These are phyloP conservation scores for Archocentrus centrarchus DNA, from an alignment of 2,113 vertebrate genomes.

Conservation along the genomic window DNA sequence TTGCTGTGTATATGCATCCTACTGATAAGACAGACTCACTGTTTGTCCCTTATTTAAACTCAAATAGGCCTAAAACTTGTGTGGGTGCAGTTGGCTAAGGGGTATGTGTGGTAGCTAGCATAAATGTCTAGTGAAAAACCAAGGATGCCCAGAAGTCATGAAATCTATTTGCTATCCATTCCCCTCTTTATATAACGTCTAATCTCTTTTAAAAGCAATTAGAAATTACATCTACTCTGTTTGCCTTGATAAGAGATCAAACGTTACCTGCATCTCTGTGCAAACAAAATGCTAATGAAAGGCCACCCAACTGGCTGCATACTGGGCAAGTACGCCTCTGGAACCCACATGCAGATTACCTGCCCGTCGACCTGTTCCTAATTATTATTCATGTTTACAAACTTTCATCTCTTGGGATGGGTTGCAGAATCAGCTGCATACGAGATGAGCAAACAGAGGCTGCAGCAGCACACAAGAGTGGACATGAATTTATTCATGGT, in stretches of 20 bases:
- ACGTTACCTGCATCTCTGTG: constrained; percentile 55
- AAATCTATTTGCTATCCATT: constrained; percentile 36
- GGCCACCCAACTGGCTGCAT: constrained; percentile 64
- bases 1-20: not conserved
- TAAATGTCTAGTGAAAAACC: constrained; percentile 34
- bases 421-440: constrained; percentile 68
- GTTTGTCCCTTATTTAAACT: constrained; percentile 21
- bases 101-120: not conserved
- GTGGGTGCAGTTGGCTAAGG: not conserved
- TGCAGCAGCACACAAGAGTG: constrained; percentile 55
- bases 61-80: constrained; percentile 4
- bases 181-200: constrained; percentile 42
- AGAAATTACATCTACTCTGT: constrained; percentile 67
- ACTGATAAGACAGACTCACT: not conserved
- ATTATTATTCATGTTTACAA: constrained; percentile 88
- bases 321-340: constrained; percentile 43
- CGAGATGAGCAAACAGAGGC: constrained; percentile 77
- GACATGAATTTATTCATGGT: constrained; percentile 84
- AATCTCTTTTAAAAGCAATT: constrained; percentile 73
- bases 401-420: constrained; percentile 80
- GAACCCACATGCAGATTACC: constrained; percentile 82
- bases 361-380: constrained; percentile 77
- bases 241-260: constrained; percentile 74
- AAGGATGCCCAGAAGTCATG: constrained; percentile 30
- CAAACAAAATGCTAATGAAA: constrained; percentile 77